These are phyloP conservation scores for Gobio gobio DNA, from an alignment of 2,113 vertebrate genomes.

Conservation along the genomic window DNA sequence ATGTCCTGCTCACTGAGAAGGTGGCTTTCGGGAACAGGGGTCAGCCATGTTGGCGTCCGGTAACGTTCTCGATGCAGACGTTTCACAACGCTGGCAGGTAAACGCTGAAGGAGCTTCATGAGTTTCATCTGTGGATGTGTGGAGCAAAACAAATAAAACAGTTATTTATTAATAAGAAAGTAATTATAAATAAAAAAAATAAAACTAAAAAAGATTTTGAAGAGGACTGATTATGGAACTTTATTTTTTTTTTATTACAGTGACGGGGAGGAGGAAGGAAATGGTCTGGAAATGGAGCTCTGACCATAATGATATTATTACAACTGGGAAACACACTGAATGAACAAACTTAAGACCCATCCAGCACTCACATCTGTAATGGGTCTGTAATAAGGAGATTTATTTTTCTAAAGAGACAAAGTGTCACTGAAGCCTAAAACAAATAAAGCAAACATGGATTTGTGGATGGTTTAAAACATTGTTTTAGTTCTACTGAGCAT, in stretches of 20 bases:
- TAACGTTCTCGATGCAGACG: slow-evolving; percentile 93
- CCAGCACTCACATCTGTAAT: neutral
- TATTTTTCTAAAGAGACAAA: neutral
- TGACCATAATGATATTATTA: neutral
- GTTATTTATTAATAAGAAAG: neutral
- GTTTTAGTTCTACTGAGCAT: neutral
- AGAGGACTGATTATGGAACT: too few relatives aligned
- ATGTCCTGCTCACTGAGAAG: slow-evolving; percentile 94
- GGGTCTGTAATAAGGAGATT: neutral
- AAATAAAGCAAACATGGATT: slow-evolving; percentile 2
- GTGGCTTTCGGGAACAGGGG: slow-evolving; percentile 91
- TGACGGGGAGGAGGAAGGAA: neutral
- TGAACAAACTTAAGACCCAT: neutral
- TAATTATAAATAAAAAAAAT: neutral
- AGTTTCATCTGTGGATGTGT: slow-evolving; percentile 87
- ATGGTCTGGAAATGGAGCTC: slow-evolving; percentile 1
- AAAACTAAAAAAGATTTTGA: too few relatives aligned
- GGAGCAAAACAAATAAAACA: neutral
- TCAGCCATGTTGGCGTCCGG: slow-evolving; percentile 88
- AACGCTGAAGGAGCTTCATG: slow-evolving; percentile 94
- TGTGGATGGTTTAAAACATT: neutral
- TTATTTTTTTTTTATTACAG: neutral
- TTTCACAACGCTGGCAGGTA: slow-evolving; percentile 89
- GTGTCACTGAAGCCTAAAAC: neutral
- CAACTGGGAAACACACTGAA: neutral